Evolutionary conservation across 2,888 invertebrate genomes (phyloP).

Genomic region (Eupsilia transversa): DNA sequence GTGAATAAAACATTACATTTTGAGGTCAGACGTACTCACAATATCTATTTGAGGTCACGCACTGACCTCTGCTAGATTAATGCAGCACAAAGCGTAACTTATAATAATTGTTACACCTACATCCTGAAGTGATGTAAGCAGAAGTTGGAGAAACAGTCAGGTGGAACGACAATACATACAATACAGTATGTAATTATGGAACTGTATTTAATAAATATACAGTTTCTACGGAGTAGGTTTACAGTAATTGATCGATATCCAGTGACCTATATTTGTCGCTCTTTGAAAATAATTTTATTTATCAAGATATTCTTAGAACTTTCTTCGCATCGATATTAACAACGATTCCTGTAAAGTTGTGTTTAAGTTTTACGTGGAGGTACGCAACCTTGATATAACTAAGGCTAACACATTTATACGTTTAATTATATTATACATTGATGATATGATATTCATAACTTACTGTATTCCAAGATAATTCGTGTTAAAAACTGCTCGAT

Average conservation of each 20-base stretch:
- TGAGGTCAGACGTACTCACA: conserved; percentile 24
- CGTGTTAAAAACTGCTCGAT: neutral
- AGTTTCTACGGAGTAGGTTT: neutral
- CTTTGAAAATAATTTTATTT: conserved; percentile 2
- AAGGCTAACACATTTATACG: neutral
- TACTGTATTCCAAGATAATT: neutral
- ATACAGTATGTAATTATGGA: neutral
- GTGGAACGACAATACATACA: neutral
- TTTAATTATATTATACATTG: neutral
- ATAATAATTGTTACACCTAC: neutral
- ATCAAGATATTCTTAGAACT: conserved; percentile 9
- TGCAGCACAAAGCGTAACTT: conserved; percentile 8
- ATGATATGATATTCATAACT: no score
- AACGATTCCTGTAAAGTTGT: neutral
- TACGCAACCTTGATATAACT: neutral
- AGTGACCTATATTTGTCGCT: conserved; percentile 25
- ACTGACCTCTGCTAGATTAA: conserved; percentile 22
- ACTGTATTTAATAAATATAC: neutral
- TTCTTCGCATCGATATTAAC: neutral
- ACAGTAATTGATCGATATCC: conserved; percentile 19
- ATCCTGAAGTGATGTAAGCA: neutral
- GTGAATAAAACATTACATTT: conserved; percentile 25
- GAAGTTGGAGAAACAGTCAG: neutral
- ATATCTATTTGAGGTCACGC: conserved; percentile 18
- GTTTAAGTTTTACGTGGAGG: neutral